Evolutionary conservation across 1,140 invertebrate species (phyloP).

Genomic region (Drosophila hydei): DNA sequence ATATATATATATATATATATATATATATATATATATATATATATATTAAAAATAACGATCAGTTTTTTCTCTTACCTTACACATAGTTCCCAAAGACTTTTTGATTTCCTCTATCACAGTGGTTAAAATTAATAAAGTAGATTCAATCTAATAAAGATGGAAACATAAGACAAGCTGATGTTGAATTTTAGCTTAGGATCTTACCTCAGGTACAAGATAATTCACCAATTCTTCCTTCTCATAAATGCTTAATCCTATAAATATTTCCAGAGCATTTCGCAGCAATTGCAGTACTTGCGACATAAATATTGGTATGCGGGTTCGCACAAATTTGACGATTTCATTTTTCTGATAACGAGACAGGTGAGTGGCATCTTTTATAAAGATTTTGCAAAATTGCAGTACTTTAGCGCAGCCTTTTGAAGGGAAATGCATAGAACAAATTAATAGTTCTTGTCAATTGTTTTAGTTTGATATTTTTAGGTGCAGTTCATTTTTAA

Average conservation of each 20-base stretch:
- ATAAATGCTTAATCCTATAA: slow-evolving; percentile 85
- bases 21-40: no score
- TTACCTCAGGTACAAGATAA: slow-evolving; percentile 87
- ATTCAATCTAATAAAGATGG: slow-evolving; percentile 68
- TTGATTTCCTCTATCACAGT: slow-evolving; percentile 82
- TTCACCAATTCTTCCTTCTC: slow-evolving; percentile 87
- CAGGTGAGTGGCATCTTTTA: slow-evolving; percentile 85
- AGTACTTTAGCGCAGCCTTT: slow-evolving; percentile 85
- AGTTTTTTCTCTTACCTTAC: slow-evolving; percentile 70
- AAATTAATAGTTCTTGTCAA: no score
- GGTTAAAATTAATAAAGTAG: slow-evolving; percentile 74
- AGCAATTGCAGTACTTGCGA: slow-evolving; percentile 86
- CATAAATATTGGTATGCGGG: slow-evolving; percentile 87
- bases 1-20: no score
- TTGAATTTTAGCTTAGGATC: neutral
- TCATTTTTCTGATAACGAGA: slow-evolving; percentile 87
- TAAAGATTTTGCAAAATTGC: slow-evolving; percentile 87
- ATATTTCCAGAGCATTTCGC: slow-evolving; percentile 86
- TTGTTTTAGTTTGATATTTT: no score
- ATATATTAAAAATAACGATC: no score
- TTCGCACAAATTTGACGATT: slow-evolving; percentile 88
- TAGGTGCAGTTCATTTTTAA: no score
- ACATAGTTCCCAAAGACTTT: slow-evolving; percentile 79
- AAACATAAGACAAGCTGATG: no score
- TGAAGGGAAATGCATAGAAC: no score